phyloP scores from a whole-genome alignment of 2,113 vertebrate genomes.

The Paedocypris sp. region DNA sequence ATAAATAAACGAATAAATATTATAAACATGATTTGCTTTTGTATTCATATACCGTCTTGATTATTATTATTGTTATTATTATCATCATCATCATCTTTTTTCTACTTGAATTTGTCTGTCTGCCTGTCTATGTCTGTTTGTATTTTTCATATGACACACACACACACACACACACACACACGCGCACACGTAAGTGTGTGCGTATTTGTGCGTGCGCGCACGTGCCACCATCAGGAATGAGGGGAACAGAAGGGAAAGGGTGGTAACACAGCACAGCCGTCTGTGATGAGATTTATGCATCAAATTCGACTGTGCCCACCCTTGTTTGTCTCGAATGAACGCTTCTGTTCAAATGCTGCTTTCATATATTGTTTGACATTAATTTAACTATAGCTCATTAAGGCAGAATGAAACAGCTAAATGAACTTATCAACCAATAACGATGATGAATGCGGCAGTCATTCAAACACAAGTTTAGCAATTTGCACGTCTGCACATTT shows the following conservation, averaged over 20 bases:
- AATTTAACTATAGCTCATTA: slow-evolving; percentile 99
- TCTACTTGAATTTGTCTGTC: too few species aligned
- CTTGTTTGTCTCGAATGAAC: slow-evolving; percentile 98
- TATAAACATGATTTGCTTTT: too few species aligned
- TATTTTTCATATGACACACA: too few species aligned
- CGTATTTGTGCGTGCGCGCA: too few species aligned
- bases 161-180: too few species aligned
- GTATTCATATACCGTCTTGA: too few species aligned
- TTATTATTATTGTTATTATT: too few species aligned
- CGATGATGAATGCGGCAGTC: slow-evolving; percentile 99
- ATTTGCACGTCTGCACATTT: slow-evolving; percentile 99
- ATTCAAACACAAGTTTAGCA: slow-evolving; percentile 99
- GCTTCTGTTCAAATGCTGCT: slow-evolving; percentile 99
- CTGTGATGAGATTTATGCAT: slow-evolving; percentile 97
- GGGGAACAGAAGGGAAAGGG: slow-evolving; percentile 43
- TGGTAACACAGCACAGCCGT: slow-evolving; percentile 66
- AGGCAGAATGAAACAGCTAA: slow-evolving; percentile 99
- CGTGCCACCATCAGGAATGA: too few species aligned
- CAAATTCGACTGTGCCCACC: slow-evolving; percentile 85
- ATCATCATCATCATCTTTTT: too few species aligned
- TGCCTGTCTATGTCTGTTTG: too few species aligned
- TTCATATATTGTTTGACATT: slow-evolving; percentile 99
- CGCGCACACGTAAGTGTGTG: too few species aligned
- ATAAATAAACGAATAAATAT: too few species aligned
- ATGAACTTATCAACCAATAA: slow-evolving; percentile 99